phyloP scores from a whole-genome alignment of 2,888 invertebrate genomes.

The Scaptomyza flava region DNA sequence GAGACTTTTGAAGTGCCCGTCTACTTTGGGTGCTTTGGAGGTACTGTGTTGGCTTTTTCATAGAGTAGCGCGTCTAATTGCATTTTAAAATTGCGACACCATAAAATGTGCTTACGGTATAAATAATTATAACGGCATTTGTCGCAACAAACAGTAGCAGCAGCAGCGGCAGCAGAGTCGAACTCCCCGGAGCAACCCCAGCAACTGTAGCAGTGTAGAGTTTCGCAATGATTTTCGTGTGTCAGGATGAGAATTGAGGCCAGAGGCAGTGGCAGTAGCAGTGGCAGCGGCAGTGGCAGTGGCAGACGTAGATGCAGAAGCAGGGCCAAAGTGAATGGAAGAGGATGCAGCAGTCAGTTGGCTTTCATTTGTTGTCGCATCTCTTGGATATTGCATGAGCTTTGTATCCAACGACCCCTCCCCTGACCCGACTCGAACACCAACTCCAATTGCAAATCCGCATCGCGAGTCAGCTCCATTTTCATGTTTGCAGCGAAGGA shows the following conservation, averaged over 20 bases:
- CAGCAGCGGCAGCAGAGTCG: conserved; percentile 39
- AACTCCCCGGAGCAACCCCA: conserved; percentile 49
- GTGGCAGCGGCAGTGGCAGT: background rate
- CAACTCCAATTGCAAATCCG: conserved; percentile 17
- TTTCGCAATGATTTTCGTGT: conserved; percentile 71
- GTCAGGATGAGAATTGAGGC: conserved; percentile 52
- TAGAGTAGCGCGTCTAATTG: conserved; percentile 78
- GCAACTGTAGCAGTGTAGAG: conserved; percentile 28
- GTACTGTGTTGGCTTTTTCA: conserved; percentile 41
- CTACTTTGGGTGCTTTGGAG: conserved; percentile 32
- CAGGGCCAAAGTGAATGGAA: conserved; percentile 13
- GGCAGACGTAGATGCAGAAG: background rate
- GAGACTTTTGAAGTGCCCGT: background rate
- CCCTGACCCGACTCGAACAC: background rate
- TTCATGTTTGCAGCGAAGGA: conserved; percentile 47
- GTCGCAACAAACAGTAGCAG: conserved; percentile 69
- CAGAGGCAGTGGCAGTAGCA: background rate
- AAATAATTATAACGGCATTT: conserved; percentile 82
- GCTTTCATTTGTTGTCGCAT: conserved; percentile 70
- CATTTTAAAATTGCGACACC: conserved; percentile 82
- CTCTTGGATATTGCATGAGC: conserved; percentile 80
- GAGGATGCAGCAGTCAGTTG: conserved; percentile 45
- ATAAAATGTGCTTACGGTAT: conserved; percentile 83
- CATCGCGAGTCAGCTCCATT: conserved; percentile 41
- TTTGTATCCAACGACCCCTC: conserved; percentile 18